Evolutionary conservation across 1,140 invertebrate species (phyloP), one percentile per base, ranked within the genome.

Genomic region (Drosophila elegans): DNA sequence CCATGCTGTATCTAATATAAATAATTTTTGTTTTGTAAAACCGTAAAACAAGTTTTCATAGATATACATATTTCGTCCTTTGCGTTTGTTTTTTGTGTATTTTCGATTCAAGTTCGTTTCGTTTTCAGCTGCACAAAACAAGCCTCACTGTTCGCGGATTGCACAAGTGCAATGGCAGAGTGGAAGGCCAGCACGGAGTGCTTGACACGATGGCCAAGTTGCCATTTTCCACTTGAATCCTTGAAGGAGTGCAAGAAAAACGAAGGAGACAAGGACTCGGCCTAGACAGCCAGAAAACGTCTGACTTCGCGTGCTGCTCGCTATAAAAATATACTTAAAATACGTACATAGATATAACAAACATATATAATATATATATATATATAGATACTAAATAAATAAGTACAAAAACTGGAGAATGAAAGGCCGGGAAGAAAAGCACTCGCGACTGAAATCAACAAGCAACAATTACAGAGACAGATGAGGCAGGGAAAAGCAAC

Each of bases 391-490:
- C 44, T 34, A 44, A 27, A 53, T 55, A 46, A 46, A 68, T 56
- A 45, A 49, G 46, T 55, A 69, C 25, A 34, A 39, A 32, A 32
- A 11, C 49, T 25, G 38, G 12, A 56, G 32, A 55, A 55, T 46
- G 51, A 42, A 61, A 54, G 53, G 42, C n/a, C n/a, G 38, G 29
- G 2, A 60, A 16, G 53, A 57, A 57, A 71, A 71, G 63, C 48
- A 51, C 74, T 62, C 45, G 63, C 44, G 42, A 57, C 69, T 53
- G 78, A 82, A 86, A 82, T 86, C 83, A 88, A 88, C 74, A 88
- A 86, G 83, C 82, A 86, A 88, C 82, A 86, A 86, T 86, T 86
- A 79, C 83, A 67, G 77, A 72, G 76, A 76, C 56, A 68, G 72
- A 78, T 72, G 66, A 78, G 63, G 25, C 25, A 46, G 51, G 25